phyloP scores from a whole-genome alignment of 2,113 vertebrate genomes.

The Anarrhichthys ocellatus region DNA sequence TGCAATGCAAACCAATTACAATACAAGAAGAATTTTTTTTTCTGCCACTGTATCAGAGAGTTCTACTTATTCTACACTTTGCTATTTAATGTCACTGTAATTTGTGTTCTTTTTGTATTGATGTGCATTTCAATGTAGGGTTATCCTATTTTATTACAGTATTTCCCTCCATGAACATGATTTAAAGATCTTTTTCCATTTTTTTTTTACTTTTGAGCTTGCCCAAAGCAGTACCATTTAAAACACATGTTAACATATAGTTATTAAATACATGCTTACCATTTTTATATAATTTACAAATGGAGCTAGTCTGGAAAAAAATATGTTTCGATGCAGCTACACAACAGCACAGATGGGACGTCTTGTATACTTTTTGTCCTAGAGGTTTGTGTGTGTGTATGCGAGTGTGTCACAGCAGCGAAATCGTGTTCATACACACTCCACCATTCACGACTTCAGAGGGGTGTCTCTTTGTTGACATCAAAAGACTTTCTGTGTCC shows the following conservation, averaged over 20 bases:
- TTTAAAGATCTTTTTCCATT: not conserved
- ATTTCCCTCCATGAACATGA: not conserved
- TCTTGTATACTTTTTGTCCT: not conserved
- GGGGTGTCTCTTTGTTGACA: slow-evolving; percentile 58
- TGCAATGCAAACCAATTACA: not conserved
- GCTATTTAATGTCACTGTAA: not conserved
- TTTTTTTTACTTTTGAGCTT: not conserved
- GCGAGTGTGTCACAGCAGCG: slow-evolving; percentile 1
- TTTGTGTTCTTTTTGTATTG: not conserved
- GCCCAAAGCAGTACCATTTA: not conserved
- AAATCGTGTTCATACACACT: slow-evolving; percentile 37
- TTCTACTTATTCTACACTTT: too few species aligned
- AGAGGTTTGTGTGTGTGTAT: not conserved
- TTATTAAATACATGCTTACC: not conserved
- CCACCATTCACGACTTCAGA: slow-evolving; percentile 45
- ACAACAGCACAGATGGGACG: not conserved
- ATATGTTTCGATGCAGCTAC: not conserved
- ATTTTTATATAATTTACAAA: not conserved
- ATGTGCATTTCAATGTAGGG: not conserved
- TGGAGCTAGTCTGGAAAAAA: not conserved
- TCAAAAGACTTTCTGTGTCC: slow-evolving; percentile 62
- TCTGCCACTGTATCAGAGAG: not conserved
- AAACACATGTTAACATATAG: slow-evolving; percentile 14
- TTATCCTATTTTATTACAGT: not conserved
- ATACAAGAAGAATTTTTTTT: too few species aligned